Conservation (phyloP, 2,888 invertebrate species). For the Eristalis arbustorum region DNA sequence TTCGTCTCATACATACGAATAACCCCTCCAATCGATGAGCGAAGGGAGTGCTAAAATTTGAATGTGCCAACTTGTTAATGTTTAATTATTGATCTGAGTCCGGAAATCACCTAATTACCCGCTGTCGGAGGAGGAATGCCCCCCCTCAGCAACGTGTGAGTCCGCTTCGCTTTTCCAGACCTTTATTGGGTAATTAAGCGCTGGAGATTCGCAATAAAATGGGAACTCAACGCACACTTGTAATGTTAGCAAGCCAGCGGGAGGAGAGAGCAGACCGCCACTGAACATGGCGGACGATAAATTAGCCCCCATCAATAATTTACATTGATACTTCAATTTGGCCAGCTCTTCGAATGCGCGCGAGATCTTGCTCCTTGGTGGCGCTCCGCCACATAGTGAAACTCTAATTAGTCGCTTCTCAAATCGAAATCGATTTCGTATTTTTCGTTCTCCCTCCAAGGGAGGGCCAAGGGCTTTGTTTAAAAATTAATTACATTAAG, state of each 20-base stretch:
- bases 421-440: slow-evolving; percentile 61
- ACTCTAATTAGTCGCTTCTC: slow-evolving; percentile 49
- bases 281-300: slow-evolving; percentile 30
- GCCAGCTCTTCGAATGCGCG: slow-evolving; percentile 16
- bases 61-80: slow-evolving; percentile 64
- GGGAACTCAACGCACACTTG: slow-evolving; percentile 35
- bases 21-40: not conserved
- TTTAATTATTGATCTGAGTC: slow-evolving; percentile 62
- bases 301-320: slow-evolving; percentile 61
- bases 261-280: not conserved
- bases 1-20: not conserved
- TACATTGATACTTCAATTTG: slow-evolving; percentile 43
- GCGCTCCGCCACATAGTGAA: not conserved
- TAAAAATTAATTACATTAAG: slow-evolving; percentile 54
- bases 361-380: not conserved
- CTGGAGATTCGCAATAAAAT: slow-evolving; percentile 42
- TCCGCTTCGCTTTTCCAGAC: not conserved
- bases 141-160: not conserved
- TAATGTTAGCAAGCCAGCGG: slow-evolving; percentile 1
- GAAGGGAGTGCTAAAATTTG: slow-evolving; percentile 36
- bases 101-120: slow-evolving; percentile 57
- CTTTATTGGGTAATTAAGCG: slow-evolving; percentile 43
- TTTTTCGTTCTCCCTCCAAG: no score
- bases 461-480: slow-evolving; percentile 24
- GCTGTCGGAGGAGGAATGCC: not conserved